Evolutionary conservation across 2,888 invertebrate species (phyloP).

Genomic region (Metallyticus violacea): DNA sequence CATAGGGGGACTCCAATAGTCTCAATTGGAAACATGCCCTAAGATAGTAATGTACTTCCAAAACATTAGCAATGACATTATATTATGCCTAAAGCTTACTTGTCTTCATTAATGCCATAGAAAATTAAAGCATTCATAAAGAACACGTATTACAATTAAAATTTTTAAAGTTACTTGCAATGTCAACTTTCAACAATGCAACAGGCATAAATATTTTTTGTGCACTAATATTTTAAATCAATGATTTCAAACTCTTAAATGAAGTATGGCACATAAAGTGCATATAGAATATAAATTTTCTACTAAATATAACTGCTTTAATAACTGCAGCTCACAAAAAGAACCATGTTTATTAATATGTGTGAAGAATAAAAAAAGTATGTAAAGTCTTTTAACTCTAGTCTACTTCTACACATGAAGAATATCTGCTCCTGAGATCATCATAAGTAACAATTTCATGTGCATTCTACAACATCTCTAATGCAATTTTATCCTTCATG

Average conservation of each 20-base stretch:
- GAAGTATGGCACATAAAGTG: too few relatives aligned
- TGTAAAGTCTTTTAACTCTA: background rate
- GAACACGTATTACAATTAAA: background rate
- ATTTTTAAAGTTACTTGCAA: background rate
- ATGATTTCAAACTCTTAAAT: too few relatives aligned
- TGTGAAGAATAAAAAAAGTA: background rate
- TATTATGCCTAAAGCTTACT: too few relatives aligned
- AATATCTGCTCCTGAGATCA: background rate
- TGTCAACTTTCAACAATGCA: background rate
- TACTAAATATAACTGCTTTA: too few relatives aligned
- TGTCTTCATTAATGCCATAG: too few relatives aligned
- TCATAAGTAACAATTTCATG: background rate
- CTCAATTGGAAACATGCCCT: too few relatives aligned
- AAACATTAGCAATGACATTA: too few relatives aligned
- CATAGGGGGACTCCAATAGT: too few relatives aligned
- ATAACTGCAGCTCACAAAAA: background rate
- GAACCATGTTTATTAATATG: background rate
- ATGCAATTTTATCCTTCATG: background rate
- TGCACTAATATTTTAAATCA: background rate
- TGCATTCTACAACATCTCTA: too few relatives aligned
- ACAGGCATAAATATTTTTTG: background rate
- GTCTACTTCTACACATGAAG: background rate
- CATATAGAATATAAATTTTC: too few relatives aligned
- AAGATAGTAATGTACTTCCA: too few relatives aligned
- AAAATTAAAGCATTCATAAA: too few relatives aligned